Evolutionary conservation across 2,888 invertebrate species (phyloP), one percentile per base, ranked within the genome.

Genomic region (Drosophila barbarae): DNA sequence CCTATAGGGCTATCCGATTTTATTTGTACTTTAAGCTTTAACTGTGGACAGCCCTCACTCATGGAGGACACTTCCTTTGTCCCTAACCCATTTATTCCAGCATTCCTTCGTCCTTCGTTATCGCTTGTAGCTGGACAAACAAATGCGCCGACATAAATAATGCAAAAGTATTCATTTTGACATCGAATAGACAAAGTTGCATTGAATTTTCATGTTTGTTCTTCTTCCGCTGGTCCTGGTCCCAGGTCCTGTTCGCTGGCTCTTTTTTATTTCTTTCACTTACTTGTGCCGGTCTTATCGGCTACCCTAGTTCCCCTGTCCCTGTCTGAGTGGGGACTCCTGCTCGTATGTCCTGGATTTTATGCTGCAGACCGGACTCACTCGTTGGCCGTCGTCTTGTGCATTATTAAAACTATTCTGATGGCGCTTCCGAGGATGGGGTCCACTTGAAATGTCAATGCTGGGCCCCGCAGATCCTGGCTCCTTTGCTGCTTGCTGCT

Each of bases 361-460:
- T 82, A 86, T 85, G 86, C 70, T 69, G 67, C 67, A 71, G 69
- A 71, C 63, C 59, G 64, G 59, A 63, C 59, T 63, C 59, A 59
- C 59, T 60, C 59, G 70, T 70, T 56, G 68, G 82, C 78, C 71
- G 71, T 85, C 86, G 82, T 82, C 79, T 82, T 81, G 78, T 83
- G 82, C 86, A 83, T 86, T 83, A 83, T 83, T 83, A 84, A 83
- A 86, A 83, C 82, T 79, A 64, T 77, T 75, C 71, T 74, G 83
- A 72, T 84, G 86, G 85, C 77, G 85, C 79, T 65, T 58, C 74
- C 66, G 74, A 73, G 64, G 66, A 65, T 26, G 80, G 61, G 71
- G 72, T 67, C 67, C 83, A 82, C 80, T 86, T 84, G 86, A 86
- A 86, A 74, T 84, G 84, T 86, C 84, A 86, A 84, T 86, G 86